Percentiles rank a stretch among this genome's conserved stretches.
phyloP scores from a whole-genome alignment of 2,797 vertebrate species.

The Chaetodon trifasciatus region DNA sequence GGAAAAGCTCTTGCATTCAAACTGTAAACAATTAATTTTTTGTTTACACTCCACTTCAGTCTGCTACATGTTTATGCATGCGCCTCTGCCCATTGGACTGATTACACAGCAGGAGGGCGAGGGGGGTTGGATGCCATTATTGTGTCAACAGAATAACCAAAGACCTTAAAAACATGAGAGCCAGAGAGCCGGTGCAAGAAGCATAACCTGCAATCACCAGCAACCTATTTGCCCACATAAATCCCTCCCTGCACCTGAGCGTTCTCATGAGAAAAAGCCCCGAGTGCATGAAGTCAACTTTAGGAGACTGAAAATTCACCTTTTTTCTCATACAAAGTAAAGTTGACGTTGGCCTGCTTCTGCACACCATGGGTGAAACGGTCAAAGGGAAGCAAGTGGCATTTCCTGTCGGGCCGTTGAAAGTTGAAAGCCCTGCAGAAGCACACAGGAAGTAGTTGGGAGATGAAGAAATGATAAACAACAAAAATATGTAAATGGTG shows the following conservation, averaged over 20 bases:
- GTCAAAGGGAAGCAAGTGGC: conserved; percentile 96
- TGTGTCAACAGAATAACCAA: conserved; percentile 67
- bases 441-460: conserved; percentile 67
- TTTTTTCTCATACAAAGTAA: conserved; percentile 97
- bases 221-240: conserved; percentile 22
- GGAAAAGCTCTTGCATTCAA: conserved; percentile 36
- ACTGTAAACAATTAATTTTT: conserved; percentile 75
- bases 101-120: conserved; percentile 48
- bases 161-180: conserved; percentile 34
- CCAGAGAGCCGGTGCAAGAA: conserved; percentile 4
- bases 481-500: conserved; percentile 75
- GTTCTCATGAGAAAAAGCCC: conserved; percentile 36
- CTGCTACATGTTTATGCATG: conserved; percentile 57
- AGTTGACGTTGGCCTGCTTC: conserved; percentile 89
- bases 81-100: conserved; percentile 24
- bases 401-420: conserved; percentile 93
- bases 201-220: conserved; percentile 21
- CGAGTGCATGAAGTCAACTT: background rate
- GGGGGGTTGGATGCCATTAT: conserved; percentile 51
- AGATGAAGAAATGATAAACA: conserved; percentile 69
- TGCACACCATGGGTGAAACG: conserved; percentile 91
- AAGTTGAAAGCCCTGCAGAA: conserved; percentile 94
- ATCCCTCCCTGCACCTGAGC: conserved; percentile 14
- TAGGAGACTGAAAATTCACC: conserved; percentile 81
- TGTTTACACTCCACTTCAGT: conserved; percentile 71